phyloP scores from a whole-genome alignment of 1,140 invertebrate genomes.

The Apis florea region DNA sequence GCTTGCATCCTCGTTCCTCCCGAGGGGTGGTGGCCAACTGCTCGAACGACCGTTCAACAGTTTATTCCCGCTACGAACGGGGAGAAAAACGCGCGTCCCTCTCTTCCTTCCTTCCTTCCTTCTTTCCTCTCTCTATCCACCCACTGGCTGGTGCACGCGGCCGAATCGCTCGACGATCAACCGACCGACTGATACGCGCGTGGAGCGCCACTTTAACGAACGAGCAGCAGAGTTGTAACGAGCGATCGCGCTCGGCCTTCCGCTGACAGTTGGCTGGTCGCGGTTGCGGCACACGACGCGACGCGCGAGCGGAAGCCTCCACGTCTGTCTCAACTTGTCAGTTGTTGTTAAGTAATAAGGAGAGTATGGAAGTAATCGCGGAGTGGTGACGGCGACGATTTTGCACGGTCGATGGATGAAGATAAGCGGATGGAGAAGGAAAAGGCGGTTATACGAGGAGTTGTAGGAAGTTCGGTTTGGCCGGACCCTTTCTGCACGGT shows the following conservation, averaged over 20 bases:
- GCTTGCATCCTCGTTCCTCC: slow-evolving; percentile 15
- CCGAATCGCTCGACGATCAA: slow-evolving; percentile 41
- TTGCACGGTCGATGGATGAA: no score
- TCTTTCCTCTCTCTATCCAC: neutral
- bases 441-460: no score
- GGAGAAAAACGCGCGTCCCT: no score
- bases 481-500: slow-evolving; percentile 10
- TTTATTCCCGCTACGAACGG: neutral
- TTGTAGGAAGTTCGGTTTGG: neutral
- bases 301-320: neutral
- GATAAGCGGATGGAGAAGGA: no score
- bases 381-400: neutral
- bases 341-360: neutral
- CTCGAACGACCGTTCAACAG: neutral
- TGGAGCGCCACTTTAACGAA: slow-evolving; percentile 21
- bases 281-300: neutral
- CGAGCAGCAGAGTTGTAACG: neutral
- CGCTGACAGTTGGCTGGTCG: slow-evolving; percentile 22
- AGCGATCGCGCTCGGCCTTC: slow-evolving; percentile 41
- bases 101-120: no score
- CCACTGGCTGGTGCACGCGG: neutral
- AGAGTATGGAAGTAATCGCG: neutral
- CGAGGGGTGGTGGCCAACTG: neutral
- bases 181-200: slow-evolving; percentile 41
- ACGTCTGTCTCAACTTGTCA: neutral